Base-by-base conservation (phyloP, 2,797 vertebrate species). In the Chelmon rostratus region DNA sequence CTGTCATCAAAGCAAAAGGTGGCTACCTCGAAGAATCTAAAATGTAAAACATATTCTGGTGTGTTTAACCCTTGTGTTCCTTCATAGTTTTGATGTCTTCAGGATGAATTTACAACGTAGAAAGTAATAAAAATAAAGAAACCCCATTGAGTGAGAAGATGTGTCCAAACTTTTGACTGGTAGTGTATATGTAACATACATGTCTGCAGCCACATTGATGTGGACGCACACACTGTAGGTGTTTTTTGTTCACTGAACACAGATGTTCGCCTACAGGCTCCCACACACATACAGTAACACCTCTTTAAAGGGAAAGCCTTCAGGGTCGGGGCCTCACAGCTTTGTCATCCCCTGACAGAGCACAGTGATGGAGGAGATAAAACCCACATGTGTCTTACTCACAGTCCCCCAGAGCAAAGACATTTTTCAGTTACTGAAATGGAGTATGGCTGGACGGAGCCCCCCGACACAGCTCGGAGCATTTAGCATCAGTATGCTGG, bases 261-360 rank as follows among this genome's bases (percentile, higher is more conserved):
- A 66, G 53, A 44, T 23, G 3, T 3, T 23, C 13, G 68, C 70
- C 6, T 6, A n/a, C 33, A 77, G 25, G 52, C 46, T 23, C 56
- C 15, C 28, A 49, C 70, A 73, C 38, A 65, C 37, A 18, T 40
- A 63, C 63, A 50, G 31, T 52, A 44, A 23, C 58, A 64, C 38
- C 15, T 68, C 73, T 79, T 65, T 59, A 15, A 73, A 64, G 44
- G 33, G 65, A 79, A 68, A 62, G 52, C 64, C 68, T 78, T 74
- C 38, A 46, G 47, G 68, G 68, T 68, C 25, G 52, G 35, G 40
- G n/a, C 19, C 62, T 64, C 68, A 54, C 67, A 84, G 68, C 50
- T 88, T 57, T 79, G 71, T 86, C 69, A 83, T 85, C 66, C 71
- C 64, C 18, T 79, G 84, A 87, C 50, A 76, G 35, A 3, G 23